Evolutionary conservation across 2,888 invertebrate genomes (phyloP).

Genomic region (Torymus auratus): DNA sequence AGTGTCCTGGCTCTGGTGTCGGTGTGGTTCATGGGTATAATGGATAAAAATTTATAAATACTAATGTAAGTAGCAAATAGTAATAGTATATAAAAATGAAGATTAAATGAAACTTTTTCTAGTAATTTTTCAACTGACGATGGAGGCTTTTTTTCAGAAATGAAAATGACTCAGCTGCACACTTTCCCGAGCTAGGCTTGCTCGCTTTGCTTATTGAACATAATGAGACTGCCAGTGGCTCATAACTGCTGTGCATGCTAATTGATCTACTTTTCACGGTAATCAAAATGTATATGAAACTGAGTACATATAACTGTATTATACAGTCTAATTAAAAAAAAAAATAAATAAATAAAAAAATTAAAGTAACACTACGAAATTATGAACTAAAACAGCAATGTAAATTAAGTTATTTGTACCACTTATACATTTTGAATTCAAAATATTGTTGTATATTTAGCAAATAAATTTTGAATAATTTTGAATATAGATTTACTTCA

Average conservation of each 20-base stretch:
- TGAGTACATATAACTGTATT: conserved; percentile 1
- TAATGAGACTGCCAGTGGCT: conserved; percentile 70
- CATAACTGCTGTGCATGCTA: conserved; percentile 35
- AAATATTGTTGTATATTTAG: background rate
- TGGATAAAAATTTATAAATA: conserved; percentile 68
- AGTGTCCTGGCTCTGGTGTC: conserved; percentile 76
- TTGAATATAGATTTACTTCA: background rate
- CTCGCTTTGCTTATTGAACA: conserved; percentile 69
- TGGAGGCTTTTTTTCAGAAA: conserved; percentile 65
- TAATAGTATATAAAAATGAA: conserved; percentile 68
- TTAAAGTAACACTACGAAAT: no score
- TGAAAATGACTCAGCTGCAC: conserved; percentile 70
- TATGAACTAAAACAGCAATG: no score
- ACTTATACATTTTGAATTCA: background rate
- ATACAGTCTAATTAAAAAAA: conserved; percentile 9
- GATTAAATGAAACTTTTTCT: conserved; percentile 66
- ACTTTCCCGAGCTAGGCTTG: conserved; percentile 70
- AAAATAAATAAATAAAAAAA: background rate
- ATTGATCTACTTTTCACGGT: conserved; percentile 28
- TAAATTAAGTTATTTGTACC: no score
- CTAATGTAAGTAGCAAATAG: conserved; percentile 64
- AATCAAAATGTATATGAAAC: background rate
- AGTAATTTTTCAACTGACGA: conserved; percentile 64
- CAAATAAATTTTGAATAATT: background rate
- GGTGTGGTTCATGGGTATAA: conserved; percentile 72